Percentiles rank a stretch among this genome's conserved stretches.
Conservation (phyloP, 2,113 vertebrate genomes). For the Sorex fumeus region DNA sequence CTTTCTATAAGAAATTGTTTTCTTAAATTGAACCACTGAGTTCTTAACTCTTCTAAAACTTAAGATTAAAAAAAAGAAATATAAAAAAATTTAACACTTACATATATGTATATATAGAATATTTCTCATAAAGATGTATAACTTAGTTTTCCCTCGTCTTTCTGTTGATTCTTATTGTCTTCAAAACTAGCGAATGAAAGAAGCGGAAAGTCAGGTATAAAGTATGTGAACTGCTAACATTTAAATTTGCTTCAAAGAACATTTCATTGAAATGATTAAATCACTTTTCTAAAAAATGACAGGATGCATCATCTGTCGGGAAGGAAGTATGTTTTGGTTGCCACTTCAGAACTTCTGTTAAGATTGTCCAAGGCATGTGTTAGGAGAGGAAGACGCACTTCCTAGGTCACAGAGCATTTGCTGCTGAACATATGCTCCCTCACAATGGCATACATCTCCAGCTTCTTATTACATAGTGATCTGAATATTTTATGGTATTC, state of each 20-base stretch:
- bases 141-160: background rate
- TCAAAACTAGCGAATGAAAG: background rate
- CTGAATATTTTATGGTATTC: conserved; percentile 79
- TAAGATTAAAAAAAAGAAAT: background rate
- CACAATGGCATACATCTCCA: conserved; percentile 62
- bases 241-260: conserved; percentile 57
- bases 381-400: conserved; percentile 77
- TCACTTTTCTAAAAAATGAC: conserved; percentile 76
- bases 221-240: conserved; percentile 43
- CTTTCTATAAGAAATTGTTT: background rate
- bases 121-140: background rate
- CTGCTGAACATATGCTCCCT: conserved; percentile 77
- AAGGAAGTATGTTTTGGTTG: conserved; percentile 82
- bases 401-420: conserved; percentile 82
- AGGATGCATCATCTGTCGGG: conserved; percentile 79
- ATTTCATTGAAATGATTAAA: conserved; percentile 79
- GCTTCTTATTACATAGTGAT: conserved; percentile 60
- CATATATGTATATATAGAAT: background rate
- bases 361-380: conserved; percentile 85
- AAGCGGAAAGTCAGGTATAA: conserved; percentile 32
- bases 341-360: conserved; percentile 84
- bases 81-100: background rate
- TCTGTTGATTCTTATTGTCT: background rate
- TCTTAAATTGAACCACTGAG: background rate
- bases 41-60: background rate